Percentiles rank a stretch among this genome's conserved stretches.
These are phyloP conservation scores for Trichechus manatus DNA, from an alignment of 2,113 vertebrate genomes.

Conservation along the genomic window DNA sequence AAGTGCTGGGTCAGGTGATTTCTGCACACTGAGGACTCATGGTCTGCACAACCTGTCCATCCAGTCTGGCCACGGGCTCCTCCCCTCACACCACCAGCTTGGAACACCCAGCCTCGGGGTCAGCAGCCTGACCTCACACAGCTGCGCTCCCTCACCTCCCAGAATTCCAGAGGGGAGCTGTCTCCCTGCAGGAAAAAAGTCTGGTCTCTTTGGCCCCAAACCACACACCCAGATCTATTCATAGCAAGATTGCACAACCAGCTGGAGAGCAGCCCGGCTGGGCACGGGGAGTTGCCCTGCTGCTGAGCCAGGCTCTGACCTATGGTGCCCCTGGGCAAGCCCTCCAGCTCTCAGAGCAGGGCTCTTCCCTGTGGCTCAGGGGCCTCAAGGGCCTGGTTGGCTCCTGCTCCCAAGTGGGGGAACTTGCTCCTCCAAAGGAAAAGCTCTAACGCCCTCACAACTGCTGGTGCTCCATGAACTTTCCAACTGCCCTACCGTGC, in stretches of 20 bases:
- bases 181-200: slow-evolving; percentile 69
- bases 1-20: not conserved
- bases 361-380: not conserved
- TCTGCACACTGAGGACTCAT: not conserved
- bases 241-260: slow-evolving; percentile 62
- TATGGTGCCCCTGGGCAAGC: not conserved
- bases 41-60: slow-evolving; percentile 57
- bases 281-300: not conserved
- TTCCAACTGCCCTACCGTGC: not conserved
- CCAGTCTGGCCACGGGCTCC: slow-evolving; percentile 66
- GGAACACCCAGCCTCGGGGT: slow-evolving; percentile 50
- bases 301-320: not conserved
- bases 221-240: slow-evolving; percentile 65
- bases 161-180: slow-evolving; percentile 76
- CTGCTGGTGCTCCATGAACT: not conserved
- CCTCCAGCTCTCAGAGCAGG: not conserved
- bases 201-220: slow-evolving; percentile 71
- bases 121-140: slow-evolving; percentile 55
- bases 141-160: slow-evolving; percentile 67
- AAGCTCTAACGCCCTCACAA: not conserved
- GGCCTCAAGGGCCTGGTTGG: not conserved
- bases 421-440: not conserved
- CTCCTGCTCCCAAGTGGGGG: not conserved
- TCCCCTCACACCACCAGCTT: slow-evolving; percentile 77
- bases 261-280: slow-evolving; percentile 19